phyloP scores from a whole-genome alignment of 1,140 invertebrate genomes.

The Drosophila takahashii region DNA sequence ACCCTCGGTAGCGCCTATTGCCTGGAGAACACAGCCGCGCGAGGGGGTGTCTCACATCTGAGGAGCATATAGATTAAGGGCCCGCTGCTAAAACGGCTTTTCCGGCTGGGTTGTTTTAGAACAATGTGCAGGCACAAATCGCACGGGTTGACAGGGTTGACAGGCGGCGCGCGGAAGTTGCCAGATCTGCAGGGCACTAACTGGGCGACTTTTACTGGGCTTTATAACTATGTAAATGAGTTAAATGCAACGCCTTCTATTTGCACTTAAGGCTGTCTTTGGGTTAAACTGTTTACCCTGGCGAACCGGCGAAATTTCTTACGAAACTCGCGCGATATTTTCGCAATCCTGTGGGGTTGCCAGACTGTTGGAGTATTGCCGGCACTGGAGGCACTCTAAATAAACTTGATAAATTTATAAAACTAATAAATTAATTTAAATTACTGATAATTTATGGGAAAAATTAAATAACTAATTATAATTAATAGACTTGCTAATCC shows the following conservation, averaged over 20 bases:
- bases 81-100: constrained; percentile 32
- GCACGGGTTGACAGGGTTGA: constrained; percentile 47
- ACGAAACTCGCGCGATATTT: constrained; percentile 45
- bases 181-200: constrained; percentile 16
- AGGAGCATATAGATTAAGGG: constrained; percentile 20
- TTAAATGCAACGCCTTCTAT: not conserved
- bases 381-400: no score
- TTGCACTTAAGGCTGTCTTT: not conserved
- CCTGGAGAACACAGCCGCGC: constrained; percentile 57
- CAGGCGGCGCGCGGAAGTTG: constrained; percentile 34
- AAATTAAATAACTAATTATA: no score
- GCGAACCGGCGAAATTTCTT: not conserved
- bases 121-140: constrained; percentile 50
- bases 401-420: no score
- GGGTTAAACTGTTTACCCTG: no score
- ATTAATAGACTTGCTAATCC: no score
- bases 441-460: no score
- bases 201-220: not conserved
- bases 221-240: not conserved
- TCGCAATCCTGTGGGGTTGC: constrained; percentile 16
- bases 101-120: constrained; percentile 40
- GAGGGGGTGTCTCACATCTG: constrained; percentile 33
- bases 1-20: constrained; percentile 20
- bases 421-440: no score
- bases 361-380: not conserved